Base-by-base conservation (phyloP, 2,888 invertebrate genomes). In the Brachypalpus laphriformis region DNA sequence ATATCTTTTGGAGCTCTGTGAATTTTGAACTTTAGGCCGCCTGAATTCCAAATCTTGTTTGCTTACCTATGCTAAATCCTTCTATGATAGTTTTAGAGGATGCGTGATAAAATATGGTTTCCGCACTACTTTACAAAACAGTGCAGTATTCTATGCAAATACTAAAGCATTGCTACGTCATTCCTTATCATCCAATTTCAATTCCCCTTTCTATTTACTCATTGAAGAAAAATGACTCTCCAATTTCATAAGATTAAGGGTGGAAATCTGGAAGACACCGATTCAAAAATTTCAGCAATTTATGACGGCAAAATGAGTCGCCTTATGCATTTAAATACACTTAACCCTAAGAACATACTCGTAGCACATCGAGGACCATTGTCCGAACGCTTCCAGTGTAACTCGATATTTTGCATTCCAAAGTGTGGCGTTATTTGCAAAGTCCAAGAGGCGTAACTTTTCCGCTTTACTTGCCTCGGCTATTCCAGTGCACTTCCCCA, bases 371-470 rank as follows among this genome's bases (percentile, higher is more conserved):
- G 25, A 28, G 14, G 28, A 31, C 45, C 47, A 63, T 63, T 63
- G 63, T 47, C 28, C 18, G 16, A 3, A 22, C 25, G 16, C 28
- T 28, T n/a, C 28, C 28, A n/a, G 28, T 16, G 54, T 51, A 51
- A 80, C 37, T 51, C 11, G 51, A 80, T 80, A 80, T 66, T 49
- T 66, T 42, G 42, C 59, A 45, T 34, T 47, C 45, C 57, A 45
- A 47, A 74, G 57, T 80, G 74, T 57, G 68, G 76, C 68, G 14
- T n/a, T 20, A 59, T 59, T 68, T 76, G 59, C 74, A 16, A 54
- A 57, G 34, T 34, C 11, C 70, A 57, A 59, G 74, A 74, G 80
- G 80, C 74, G 80, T 80, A 74, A 59, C 66, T 66, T 42, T 31
- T 22, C 31, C 22, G 22, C 37, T 37, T 31, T 5, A 71, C 16